Evolutionary conservation across 2,113 vertebrate species (phyloP).

Genomic region (Helogale parvula): DNA sequence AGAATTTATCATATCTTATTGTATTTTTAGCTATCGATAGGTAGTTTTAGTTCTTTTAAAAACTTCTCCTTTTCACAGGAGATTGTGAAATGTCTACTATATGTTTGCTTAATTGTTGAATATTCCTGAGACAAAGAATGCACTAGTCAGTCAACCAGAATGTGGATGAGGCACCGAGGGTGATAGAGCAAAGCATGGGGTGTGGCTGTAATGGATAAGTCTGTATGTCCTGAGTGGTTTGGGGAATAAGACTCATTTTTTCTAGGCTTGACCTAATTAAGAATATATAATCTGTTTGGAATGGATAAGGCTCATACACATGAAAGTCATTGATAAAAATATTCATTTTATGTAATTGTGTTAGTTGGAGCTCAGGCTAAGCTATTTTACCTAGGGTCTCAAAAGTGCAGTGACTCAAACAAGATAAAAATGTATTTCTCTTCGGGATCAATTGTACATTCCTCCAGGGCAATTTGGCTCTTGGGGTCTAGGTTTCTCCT

Average conservation of each 20-base stretch:
- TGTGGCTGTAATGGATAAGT: background rate
- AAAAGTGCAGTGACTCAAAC: background rate
- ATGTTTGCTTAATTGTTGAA: constrained; percentile 1
- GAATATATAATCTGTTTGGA: background rate
- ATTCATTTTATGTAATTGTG: background rate
- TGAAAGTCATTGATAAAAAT: background rate
- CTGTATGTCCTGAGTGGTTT: background rate
- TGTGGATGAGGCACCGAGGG: background rate
- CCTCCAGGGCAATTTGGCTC: background rate
- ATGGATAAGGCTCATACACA: background rate
- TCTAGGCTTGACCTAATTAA: background rate
- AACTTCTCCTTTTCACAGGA: background rate
- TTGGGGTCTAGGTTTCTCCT: background rate
- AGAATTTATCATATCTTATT: background rate
- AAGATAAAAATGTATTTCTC: background rate
- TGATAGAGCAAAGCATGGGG: background rate
- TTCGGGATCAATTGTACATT: background rate
- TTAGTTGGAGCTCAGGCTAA: background rate
- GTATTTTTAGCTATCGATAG: background rate
- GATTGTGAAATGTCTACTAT: background rate
- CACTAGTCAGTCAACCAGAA: background rate
- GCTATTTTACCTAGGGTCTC: background rate
- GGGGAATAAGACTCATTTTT: background rate
- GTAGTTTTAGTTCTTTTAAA: background rate
- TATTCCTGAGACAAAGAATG: background rate